These are phyloP conservation scores for Hirtodrosophila trivittata DNA, from an alignment of 2,888 invertebrate genomes.

Conservation along the genomic window DNA sequence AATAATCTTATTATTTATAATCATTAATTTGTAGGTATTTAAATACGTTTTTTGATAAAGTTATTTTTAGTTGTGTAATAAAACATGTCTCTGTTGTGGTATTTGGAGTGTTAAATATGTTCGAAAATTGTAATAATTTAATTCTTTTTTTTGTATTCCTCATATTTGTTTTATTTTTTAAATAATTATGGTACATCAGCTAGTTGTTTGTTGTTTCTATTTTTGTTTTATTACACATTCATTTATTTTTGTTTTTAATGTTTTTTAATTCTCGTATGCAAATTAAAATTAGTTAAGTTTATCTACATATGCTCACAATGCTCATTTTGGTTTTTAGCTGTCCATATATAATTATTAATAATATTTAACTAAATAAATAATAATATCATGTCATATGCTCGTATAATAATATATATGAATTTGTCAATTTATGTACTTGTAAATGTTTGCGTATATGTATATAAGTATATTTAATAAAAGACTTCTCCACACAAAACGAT, in stretches of 20 bases:
- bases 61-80: slow-evolving; percentile 3
- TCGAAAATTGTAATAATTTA: neutral
- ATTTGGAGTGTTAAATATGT: no score
- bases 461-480: slow-evolving; percentile 19
- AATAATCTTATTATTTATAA: slow-evolving; percentile 9
- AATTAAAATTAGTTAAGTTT: slow-evolving; percentile 76
- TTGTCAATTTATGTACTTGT: slow-evolving; percentile 44
- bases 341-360: slow-evolving; percentile 65
- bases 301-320: slow-evolving; percentile 75
- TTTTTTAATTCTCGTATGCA: slow-evolving; percentile 36
- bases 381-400: slow-evolving; percentile 27
- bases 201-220: slow-evolving; percentile 12
- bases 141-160: slow-evolving; percentile 4
- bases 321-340: slow-evolving; percentile 34
- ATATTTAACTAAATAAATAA: slow-evolving; percentile 69
- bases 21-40: neutral
- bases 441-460: slow-evolving; percentile 15
- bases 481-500: slow-evolving; percentile 37
- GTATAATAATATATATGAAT: slow-evolving; percentile 18
- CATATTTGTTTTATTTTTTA: slow-evolving; percentile 23
- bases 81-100: no score
- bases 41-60: slow-evolving; percentile 21
- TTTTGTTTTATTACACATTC: slow-evolving; percentile 28
- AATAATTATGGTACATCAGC: slow-evolving; percentile 18
- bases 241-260: slow-evolving; percentile 14